Conservation (phyloP, 92 coral and sea anemone genomes). For the Virgularia gustaviana region DNA sequence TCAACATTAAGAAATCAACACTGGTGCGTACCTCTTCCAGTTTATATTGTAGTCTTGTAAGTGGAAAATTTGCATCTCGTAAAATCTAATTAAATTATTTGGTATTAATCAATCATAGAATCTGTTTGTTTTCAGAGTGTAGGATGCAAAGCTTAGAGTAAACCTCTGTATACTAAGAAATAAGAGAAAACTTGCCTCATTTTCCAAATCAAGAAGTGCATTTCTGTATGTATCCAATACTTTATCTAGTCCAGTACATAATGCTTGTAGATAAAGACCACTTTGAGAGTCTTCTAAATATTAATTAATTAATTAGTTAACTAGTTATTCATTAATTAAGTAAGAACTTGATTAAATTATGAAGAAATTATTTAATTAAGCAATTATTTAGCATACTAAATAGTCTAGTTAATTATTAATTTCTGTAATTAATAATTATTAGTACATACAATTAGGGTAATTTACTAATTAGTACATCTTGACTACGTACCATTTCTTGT, state of each 20-base stretch:
- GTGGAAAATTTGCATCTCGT: constrained; percentile 74
- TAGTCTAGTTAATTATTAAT: too few relatives aligned
- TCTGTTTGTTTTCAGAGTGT: neutral
- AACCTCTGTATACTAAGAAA: too few relatives aligned
- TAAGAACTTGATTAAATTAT: constrained; percentile 10
- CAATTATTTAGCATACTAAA: too few relatives aligned
- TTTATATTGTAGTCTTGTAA: constrained; percentile 78
- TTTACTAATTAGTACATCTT: too few relatives aligned
- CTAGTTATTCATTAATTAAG: neutral
- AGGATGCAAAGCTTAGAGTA: neutral
- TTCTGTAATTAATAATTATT: too few relatives aligned
- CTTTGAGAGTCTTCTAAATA: constrained; percentile 15
- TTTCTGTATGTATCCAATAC: constrained; percentile 76
- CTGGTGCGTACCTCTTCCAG: constrained; percentile 66
- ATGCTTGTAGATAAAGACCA: constrained; percentile 94
- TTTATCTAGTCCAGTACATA: constrained; percentile 86
- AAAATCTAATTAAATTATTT: constrained; percentile 52
- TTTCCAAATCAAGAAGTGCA: constrained; percentile 63
- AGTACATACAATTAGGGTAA: too few relatives aligned
- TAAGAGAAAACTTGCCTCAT: constrained; percentile 54
- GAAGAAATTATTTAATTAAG: too few relatives aligned
- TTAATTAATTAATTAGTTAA: neutral
- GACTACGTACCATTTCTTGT: too few relatives aligned
- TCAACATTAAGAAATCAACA: neutral
- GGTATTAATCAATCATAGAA: neutral